These are phyloP conservation scores for Nemoura dubitans DNA, from an alignment of 2,888 invertebrate genomes.

Conservation along the genomic window DNA sequence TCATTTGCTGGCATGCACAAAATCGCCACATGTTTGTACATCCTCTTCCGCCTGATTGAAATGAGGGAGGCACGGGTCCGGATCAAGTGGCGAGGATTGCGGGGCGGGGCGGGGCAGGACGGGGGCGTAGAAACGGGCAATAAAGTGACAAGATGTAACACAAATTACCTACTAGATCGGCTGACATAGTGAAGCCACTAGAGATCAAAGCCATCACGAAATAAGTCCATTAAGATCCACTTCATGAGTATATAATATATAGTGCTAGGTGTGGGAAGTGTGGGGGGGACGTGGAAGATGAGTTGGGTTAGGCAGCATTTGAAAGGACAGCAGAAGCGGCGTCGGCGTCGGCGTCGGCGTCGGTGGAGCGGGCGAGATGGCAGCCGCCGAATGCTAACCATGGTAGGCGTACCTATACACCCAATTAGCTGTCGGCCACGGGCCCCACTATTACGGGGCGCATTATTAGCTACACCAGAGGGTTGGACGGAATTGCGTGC, in stretches of 20 bases:
- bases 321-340: conserved; percentile 21
- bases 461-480: not conserved
- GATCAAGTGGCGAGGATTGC: conserved; percentile 14
- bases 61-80: conserved; percentile 4
- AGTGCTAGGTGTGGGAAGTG: conserved; percentile 18
- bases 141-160: conserved; percentile 50
- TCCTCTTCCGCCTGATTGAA: not conserved
- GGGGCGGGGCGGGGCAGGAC: no score
- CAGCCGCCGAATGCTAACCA: not conserved
- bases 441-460: conserved; percentile 21
- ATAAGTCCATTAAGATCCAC: conserved; percentile 50
- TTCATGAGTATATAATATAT: not conserved
- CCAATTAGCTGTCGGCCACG: not conserved
- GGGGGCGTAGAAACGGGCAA: conserved; percentile 29
- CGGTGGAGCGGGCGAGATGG: not conserved
- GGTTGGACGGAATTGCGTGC: not conserved
- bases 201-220: conserved; percentile 50
- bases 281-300: conserved; percentile 8
- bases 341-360: not conserved
- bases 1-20: no score
- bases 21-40: not conserved
- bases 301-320: conserved; percentile 30
- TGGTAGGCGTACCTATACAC: not conserved
- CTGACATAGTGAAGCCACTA: conserved; percentile 36
- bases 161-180: conserved; percentile 48